phyloP scores from a whole-genome alignment of 2,888 invertebrate species.

The Eremobia ochroleuca region DNA sequence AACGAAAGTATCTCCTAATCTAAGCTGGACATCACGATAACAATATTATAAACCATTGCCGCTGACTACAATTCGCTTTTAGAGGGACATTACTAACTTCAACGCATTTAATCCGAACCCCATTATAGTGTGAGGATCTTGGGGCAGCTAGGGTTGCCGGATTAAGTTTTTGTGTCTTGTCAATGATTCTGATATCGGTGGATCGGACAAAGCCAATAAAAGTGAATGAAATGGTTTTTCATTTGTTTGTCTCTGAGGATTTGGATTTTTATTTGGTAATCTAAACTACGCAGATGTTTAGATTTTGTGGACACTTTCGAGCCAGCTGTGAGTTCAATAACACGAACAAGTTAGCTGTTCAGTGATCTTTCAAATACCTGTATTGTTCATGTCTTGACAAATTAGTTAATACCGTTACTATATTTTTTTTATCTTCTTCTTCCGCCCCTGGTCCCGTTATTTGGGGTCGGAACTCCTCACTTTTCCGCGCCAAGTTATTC shows the following conservation, averaged over 20 bases:
- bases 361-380: background rate
- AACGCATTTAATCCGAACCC: slow-evolving; percentile 86
- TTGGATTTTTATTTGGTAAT: slow-evolving; percentile 25
- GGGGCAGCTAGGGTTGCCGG: slow-evolving; percentile 68
- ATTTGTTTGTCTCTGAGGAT: slow-evolving; percentile 49
- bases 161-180: slow-evolving; percentile 62
- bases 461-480: background rate
- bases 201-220: slow-evolving; percentile 67
- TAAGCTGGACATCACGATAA: slow-evolving; percentile 86
- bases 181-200: slow-evolving; percentile 72
- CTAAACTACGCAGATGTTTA: slow-evolving; percentile 9
- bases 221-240: slow-evolving; percentile 67
- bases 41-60: slow-evolving; percentile 86
- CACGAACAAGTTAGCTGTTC: background rate
- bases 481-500: background rate
- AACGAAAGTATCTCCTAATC: slow-evolving; percentile 86
- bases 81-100: slow-evolving; percentile 85
- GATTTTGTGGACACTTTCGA: background rate
- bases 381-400: background rate
- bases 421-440: background rate
- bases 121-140: slow-evolving; percentile 79
- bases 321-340: background rate
- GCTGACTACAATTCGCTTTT: slow-evolving; percentile 87
- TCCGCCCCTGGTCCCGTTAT: background rate
- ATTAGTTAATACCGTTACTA: background rate